Evolutionary conservation across 2,888 invertebrate species (phyloP).

Genomic region (Rhagonycha fulva): DNA sequence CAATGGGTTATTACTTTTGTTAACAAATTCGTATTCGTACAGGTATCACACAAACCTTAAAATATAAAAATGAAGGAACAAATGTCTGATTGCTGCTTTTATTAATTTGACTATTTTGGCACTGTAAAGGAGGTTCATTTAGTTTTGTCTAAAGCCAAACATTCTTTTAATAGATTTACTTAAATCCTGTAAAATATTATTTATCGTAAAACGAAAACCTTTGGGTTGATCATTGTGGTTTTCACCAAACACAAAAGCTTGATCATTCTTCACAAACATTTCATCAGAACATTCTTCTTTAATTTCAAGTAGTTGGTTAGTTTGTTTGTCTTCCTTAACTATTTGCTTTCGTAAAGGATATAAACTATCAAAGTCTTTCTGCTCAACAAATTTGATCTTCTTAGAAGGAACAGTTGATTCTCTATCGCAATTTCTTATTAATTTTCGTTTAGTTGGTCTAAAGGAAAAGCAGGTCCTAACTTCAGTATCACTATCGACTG

Average conservation of each 20-base stretch:
- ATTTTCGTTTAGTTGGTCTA: slow-evolving; percentile 15
- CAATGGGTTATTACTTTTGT: no score
- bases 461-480: slow-evolving; percentile 5
- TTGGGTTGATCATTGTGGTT: slow-evolving; percentile 15
- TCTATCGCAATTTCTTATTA: slow-evolving; percentile 6
- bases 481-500: slow-evolving; percentile 7
- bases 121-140: not conserved
- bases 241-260: slow-evolving; percentile 37
- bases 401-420: not conserved
- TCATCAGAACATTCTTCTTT: not conserved
- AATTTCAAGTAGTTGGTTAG: not conserved
- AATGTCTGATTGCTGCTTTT: no score
- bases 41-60: no score
- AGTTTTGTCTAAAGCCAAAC: slow-evolving; percentile 31
- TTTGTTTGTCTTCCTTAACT: not conserved
- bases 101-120: not conserved
- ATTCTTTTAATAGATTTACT: slow-evolving; percentile 34
- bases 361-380: slow-evolving; percentile 31
- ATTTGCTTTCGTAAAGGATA: slow-evolving; percentile 35
- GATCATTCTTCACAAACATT: not conserved
- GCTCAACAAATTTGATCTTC: not conserved
- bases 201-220: slow-evolving; percentile 33
- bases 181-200: slow-evolving; percentile 31
- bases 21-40: no score
- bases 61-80: no score